Evolutionary conservation across 2,113 vertebrate species (phyloP), one percentile per base, ranked within the genome.

Genomic region (Lepus europaeus): DNA sequence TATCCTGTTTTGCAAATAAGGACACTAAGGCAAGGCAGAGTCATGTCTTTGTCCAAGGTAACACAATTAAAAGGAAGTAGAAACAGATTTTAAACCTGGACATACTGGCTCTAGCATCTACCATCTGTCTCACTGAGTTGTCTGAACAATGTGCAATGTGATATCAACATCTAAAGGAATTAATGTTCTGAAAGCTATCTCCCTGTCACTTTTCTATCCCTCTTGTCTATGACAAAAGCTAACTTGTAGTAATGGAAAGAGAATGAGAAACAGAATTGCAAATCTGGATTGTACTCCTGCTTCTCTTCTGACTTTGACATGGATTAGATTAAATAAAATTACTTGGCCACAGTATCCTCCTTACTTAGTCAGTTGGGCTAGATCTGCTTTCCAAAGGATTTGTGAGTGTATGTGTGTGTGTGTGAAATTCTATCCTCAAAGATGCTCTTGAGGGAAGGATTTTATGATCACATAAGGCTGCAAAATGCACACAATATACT

Each of bases 31-130:
- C 20, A 66, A 82, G 61, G 27, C 25, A 63, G 66, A 9, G 20
- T 13, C 56, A 17, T 0, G 1, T 79, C 9, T 4, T 63, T 64
- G 6, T 31, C 0, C 6, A 64, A 51, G 1, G 19, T 63, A 39
- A 49, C 6, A 7, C 17, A 61, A 13, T 20, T 10, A 16, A 66
- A 72, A 51, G n/a, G 14, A 59, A 89, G 6, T 1, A 45, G 72
- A 73, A 33, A 0, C 17, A 29, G 33, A 61, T 33, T 33, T 17
- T 14, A 20, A 63, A 59, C 1, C 6, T 39, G n/a, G 33, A 45
- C 1, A 16, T 1, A 29, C 0, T 23, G 9, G 4, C 31, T 66
- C 19, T 16, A 3, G 1, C 9, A 1, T 53, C 25, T 61, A 17
- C 25, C 69, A 29, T 36, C 20, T 49, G 49, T 36, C 29, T 79